Evolutionary conservation across 2,888 invertebrate genomes (phyloP).

Genomic region (Apeira syringaria): DNA sequence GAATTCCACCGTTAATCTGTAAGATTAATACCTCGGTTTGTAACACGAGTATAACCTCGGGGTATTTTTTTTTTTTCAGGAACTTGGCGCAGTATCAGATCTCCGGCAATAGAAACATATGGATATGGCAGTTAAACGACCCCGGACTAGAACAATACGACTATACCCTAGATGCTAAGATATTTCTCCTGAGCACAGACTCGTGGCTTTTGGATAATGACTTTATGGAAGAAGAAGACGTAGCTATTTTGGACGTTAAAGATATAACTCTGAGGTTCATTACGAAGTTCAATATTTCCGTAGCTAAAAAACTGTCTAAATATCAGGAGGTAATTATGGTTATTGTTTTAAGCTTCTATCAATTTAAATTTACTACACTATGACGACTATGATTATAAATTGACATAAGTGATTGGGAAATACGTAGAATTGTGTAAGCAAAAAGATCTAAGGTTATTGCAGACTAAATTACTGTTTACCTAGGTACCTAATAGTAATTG

Average conservation of each 20-base stretch:
- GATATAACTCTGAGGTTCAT: slow-evolving; percentile 64
- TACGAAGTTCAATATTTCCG: slow-evolving; percentile 85
- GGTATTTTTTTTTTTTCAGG: no score
- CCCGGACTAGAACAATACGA: slow-evolving; percentile 68
- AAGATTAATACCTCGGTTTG: no score
- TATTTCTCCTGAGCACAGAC: slow-evolving; percentile 61
- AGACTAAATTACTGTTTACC: no score
- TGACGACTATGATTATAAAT: no score
- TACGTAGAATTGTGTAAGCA: no score
- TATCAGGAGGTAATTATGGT: slow-evolving; percentile 81
- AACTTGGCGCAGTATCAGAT: slow-evolving; percentile 55
- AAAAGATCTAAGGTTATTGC: no score
- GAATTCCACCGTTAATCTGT: no score
- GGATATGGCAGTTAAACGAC: slow-evolving; percentile 75
- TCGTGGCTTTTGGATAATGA: slow-evolving; percentile 54
- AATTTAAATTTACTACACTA: no score
- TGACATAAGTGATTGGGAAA: no score
- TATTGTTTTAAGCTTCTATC: no score
- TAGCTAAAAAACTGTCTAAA: slow-evolving; percentile 85
- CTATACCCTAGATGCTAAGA: slow-evolving; percentile 55
- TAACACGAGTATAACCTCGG: no score
- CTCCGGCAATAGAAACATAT: slow-evolving; percentile 53
- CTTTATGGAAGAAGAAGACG: slow-evolving; percentile 50
- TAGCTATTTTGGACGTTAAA: slow-evolving; percentile 64
- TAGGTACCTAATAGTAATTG: no score